Conservation (phyloP, 2,888 invertebrate genomes). For the Neoaliturus tenellus region DNA sequence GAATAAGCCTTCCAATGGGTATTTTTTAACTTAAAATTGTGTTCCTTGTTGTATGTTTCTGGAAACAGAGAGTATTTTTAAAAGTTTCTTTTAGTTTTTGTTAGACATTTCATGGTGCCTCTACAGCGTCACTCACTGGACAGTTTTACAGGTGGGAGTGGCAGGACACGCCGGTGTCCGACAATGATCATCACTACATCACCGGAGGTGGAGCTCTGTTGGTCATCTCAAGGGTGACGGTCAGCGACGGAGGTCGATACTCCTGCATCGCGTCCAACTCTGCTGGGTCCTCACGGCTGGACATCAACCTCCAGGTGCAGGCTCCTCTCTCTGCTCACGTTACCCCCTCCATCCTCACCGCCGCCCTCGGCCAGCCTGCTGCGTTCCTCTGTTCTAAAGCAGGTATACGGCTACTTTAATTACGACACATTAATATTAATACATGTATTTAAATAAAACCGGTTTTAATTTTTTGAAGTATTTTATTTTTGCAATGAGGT, state of each 20-base stretch:
- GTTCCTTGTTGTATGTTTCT: too few species aligned
- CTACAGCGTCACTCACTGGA: too few species aligned
- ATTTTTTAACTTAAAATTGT: too few species aligned
- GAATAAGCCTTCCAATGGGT: too few species aligned
- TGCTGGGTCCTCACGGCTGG: constrained; percentile 68
- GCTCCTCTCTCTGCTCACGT: constrained; percentile 65
- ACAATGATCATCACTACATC: constrained; percentile 40
- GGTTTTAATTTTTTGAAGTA: too few species aligned
- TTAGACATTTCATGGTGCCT: too few species aligned
- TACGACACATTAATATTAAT: too few species aligned
- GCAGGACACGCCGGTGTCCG: background rate
- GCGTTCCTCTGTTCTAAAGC: constrained; percentile 58
- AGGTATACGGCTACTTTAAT: too few species aligned
- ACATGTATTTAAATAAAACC: too few species aligned
- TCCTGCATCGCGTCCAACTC: constrained; percentile 70
- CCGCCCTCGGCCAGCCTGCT: constrained; percentile 59
- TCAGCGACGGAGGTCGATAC: constrained; percentile 69
- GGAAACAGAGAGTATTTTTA: too few species aligned
- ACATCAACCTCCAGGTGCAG: constrained; percentile 69
- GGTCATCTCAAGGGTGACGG: constrained; percentile 20
- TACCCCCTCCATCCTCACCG: constrained; percentile 55
- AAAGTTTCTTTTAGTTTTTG: too few species aligned
- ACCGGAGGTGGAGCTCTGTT: constrained; percentile 32
- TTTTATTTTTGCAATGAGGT: too few species aligned
- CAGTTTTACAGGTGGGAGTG: constrained; percentile 25